Evolutionary conservation across 2,797 vertebrate genomes (phyloP), one percentile per base, ranked within the genome.

Genomic region (Sebastiscus tertius): DNA sequence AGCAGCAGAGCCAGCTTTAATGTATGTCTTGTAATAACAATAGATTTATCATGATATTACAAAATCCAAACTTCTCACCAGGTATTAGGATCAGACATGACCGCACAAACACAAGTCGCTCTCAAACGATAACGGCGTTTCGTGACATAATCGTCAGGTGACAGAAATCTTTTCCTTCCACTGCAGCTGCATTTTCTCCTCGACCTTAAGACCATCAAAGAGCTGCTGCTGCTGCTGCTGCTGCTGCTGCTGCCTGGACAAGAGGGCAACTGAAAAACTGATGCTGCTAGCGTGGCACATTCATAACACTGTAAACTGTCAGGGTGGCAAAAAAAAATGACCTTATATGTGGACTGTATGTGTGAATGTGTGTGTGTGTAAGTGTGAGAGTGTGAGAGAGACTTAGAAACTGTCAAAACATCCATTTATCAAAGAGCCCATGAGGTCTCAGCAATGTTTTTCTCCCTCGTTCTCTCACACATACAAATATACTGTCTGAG

Each of bases 351-450:
- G 59, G 75, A n/a, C 59, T 36, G 22, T n/a, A 31, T 85, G 78
- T 68, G 72, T n/a, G 46, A 55, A 60, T 69, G 74, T 68, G 63
- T 70, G 69, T 77, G 68, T 22, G 24, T 36, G 55, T 54, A 33
- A 36, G 65, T 77, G 74, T 77, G 72, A 12, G 24, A 46, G 49
- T 34, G 39, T 58, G 71, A 34, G 56, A 12, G 33, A 78, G 58
- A 59, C 39, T 83, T 64, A 75, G 46, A 84, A 79, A 64, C 84
- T 80, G 88, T 89, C 92, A 92, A 68, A 85, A 84, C 75, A 89
- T 79, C 83, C 36, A 84, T 92, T 92, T 81, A 87, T 94, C 91
- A 92, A 83, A 74, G 64, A 82, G 20, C 81, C 86, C 81, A 73
- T 39, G 56, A 84, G 89, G 79, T 83, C 31, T 68, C 36, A 61